These are phyloP conservation scores for Odontocerum albicorne DNA, from an alignment of 2,888 invertebrate species.

Conservation along the genomic window DNA sequence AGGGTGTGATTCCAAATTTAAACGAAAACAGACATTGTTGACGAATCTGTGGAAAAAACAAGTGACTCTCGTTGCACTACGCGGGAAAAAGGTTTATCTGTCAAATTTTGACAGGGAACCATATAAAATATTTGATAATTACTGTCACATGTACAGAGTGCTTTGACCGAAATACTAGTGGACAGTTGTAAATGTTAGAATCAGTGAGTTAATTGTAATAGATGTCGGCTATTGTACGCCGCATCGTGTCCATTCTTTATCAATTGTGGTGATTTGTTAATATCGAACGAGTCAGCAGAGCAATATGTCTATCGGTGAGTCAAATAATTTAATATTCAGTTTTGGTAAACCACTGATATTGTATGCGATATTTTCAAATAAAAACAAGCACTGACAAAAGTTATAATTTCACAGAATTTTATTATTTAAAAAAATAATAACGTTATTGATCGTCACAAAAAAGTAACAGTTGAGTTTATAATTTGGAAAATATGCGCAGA, in stretches of 20 bases:
- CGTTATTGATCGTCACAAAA: too few species aligned
- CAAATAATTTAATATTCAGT: not conserved
- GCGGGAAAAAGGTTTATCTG: constrained; percentile 15
- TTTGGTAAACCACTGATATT: not conserved
- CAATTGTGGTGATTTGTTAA: constrained; percentile 19
- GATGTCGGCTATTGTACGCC: constrained; percentile 12
- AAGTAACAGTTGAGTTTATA: too few species aligned
- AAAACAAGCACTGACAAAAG: not conserved
- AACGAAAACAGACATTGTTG: constrained; percentile 19
- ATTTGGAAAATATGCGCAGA: too few species aligned
- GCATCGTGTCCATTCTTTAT: constrained; percentile 12
- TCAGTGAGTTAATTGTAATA: constrained; percentile 24
- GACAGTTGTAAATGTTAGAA: constrained; percentile 1
- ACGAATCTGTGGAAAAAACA: constrained; percentile 16
- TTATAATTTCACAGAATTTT: not conserved
- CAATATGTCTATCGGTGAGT: constrained; percentile 35
- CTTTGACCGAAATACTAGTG: not conserved
- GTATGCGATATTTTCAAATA: not conserved
- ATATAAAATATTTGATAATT: not conserved
- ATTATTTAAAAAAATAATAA: not conserved
- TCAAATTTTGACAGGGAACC: not conserved
- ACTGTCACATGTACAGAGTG: not conserved
- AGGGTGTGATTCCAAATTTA: constrained; percentile 28
- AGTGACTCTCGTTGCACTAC: constrained; percentile 8
- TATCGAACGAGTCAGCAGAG: constrained; percentile 13